Evolutionary conservation across 2,113 vertebrate species (phyloP).

Genomic region (Cariama cristata): DNA sequence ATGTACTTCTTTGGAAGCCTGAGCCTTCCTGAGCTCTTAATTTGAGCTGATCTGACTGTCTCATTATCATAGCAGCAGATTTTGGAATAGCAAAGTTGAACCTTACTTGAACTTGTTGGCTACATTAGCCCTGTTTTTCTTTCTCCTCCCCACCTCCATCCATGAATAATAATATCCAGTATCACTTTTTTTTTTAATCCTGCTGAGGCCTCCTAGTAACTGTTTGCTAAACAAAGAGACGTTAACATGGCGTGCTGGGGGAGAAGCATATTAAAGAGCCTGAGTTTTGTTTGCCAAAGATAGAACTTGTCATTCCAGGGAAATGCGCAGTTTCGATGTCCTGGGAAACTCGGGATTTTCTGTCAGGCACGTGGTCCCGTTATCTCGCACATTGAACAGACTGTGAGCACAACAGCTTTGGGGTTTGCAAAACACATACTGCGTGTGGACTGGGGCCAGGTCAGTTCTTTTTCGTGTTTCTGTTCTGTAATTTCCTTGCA

Average conservation of each 20-base stretch:
- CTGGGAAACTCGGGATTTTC: background rate
- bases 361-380: background rate
- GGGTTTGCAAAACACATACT: background rate
- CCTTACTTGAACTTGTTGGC: conserved; percentile 33
- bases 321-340: background rate
- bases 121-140: background rate
- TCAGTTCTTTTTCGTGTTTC: background rate
- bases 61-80: conserved; percentile 40
- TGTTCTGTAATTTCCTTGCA: background rate
- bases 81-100: conserved; percentile 33
- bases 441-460: background rate
- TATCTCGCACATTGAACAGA: background rate
- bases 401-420: background rate
- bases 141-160: conserved; percentile 9
- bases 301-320: conserved; percentile 11
- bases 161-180: conserved; percentile 1
- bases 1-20: conserved; percentile 25
- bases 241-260: background rate
- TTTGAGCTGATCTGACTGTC: conserved; percentile 46
- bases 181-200: background rate
- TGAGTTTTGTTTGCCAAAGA: conserved; percentile 12
- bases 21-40: conserved; percentile 46
- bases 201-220: background rate
- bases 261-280: background rate
- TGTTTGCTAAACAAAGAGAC: conserved; percentile 25